phyloP scores from a whole-genome alignment of 1,140 invertebrate genomes.

The Hesperophylax magnus region DNA sequence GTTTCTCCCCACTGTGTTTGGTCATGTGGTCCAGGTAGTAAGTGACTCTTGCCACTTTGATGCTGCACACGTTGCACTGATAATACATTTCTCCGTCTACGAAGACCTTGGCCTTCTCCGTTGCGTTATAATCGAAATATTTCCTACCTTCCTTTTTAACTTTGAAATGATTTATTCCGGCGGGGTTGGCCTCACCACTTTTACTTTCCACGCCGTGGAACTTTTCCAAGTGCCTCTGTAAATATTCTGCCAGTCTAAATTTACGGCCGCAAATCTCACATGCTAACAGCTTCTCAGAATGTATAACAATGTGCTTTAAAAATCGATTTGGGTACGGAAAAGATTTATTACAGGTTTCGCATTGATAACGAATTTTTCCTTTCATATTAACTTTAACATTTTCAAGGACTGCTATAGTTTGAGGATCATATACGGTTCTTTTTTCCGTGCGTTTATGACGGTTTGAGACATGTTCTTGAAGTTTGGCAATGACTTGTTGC shows the following conservation, averaged over 20 bases:
- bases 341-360: constrained; percentile 52
- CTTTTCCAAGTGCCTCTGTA: constrained; percentile 57
- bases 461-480: constrained; percentile 35
- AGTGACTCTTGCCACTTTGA: constrained; percentile 73
- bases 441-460: constrained; percentile 8
- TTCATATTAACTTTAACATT: constrained; percentile 66
- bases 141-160: constrained; percentile 44
- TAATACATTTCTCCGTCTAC: constrained; percentile 69
- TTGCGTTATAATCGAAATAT: constrained; percentile 63
- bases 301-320: constrained; percentile 49
- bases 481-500: background rate
- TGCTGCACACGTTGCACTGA: constrained; percentile 73
- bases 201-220: constrained; percentile 45
- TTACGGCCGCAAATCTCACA: constrained; percentile 58
- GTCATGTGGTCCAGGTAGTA: constrained; percentile 72
- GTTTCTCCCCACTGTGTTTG: constrained; percentile 72
- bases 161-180: too few relatives aligned
- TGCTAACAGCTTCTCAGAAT: constrained; percentile 55
- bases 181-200: background rate
- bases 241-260: constrained; percentile 51
- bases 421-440: constrained; percentile 45
- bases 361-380: constrained; percentile 66
- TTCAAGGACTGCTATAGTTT: constrained; percentile 59
- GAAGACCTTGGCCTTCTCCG: constrained; percentile 65
- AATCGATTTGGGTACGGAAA: constrained; percentile 46